Base-by-base conservation (phyloP, 2,797 vertebrate species). In the Poeciliopsis presidionis region DNA sequence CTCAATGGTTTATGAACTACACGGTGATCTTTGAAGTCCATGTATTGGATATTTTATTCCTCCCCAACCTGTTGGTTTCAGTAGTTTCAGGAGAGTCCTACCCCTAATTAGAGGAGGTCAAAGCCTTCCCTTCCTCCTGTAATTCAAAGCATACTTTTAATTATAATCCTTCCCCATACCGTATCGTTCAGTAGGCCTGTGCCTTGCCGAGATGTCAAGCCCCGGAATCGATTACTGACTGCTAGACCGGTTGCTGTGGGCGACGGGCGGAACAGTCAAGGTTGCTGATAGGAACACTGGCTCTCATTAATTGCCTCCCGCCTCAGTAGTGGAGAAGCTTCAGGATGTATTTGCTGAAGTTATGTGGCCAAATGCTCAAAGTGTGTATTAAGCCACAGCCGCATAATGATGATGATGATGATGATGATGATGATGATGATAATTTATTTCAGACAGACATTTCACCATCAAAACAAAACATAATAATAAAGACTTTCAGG, bases 251-350 rank as follows among this genome's bases (percentile, higher is more conserved):
- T 92, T 89, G 85, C 91, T 9, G 28, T 67, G 84, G 87, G 86
- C 41, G 39, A 91, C 67, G 30, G 82, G 84, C 22, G 75, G 84
- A 90, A 89, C 83, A 90, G 90, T 87, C 80, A 81, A 81, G 89
- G 92, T 91, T 91, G 90, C 84, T 85, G 87, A 91, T 93, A 89
- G 89, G 83, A 90, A 90, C 89, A 84, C 70, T 47, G 74, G 79
- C 77, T 80, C 81, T 83, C 81, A 65, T 92, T 94, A 90, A 93
- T 90, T 90, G 85, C 81, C 77, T 90, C 86, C 81, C 84, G 87
- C 73, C 25, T 22, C 76, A 1, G 11, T 84, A 71, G 81, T 63
- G 67, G 30, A 41, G 72, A 82, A 59, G 47, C 75, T 49, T 59
- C 70, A 36, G 77, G 45, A 67, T 77, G 75, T 75, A 80, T 59